Base-by-base conservation (phyloP, 2,797 vertebrate species). In the Pachyuromys duprasi region DNA sequence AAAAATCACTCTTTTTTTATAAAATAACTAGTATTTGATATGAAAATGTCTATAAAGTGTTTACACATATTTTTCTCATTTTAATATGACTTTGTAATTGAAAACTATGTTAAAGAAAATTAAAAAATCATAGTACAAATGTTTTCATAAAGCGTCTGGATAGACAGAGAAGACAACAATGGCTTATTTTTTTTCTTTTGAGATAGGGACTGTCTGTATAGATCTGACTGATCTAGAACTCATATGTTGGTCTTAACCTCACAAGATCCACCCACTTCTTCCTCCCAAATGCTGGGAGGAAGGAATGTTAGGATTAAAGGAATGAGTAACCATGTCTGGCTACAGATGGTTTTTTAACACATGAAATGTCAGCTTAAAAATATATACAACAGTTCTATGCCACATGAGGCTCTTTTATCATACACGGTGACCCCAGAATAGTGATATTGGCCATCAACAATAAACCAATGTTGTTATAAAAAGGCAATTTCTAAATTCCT, bases 61-160 rank as follows among this genome's bases (percentile, higher is more conserved):
- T 81, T 94, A 79, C 88, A 72, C 3, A 65, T 93, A 39, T 89
- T 95, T 90, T 95, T 31, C 93, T 96, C 97, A 97, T 90, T 94
- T 81, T 96, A 97, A 97, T 99, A 99, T 99, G 99, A 99, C 99
- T 99, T 99, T 96, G 97, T 98, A 98, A 98, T 72, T 94, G 81
- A 96, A 93, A 97, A 91, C 87, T 92, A 57, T 97, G 57, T 83
- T 97, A 75, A 97, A 89, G 86, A 97, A 91, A 69, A 97, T 83
- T 18, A 87, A 94, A 74, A 97, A 28, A 93, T 36, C 33, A 89
- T 9, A 70, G 83, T 45, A 65, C 62, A 96, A 67, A 88, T 89
- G 88, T 55, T 96, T 98, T 96, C 36, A 96, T 78, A 28, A 96
- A 86, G 94, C 22, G 81, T 78, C 72, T 96, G 62, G 78, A 82